Conservation (phyloP, 2,113 vertebrate species). For the Sprattus sprattus region DNA sequence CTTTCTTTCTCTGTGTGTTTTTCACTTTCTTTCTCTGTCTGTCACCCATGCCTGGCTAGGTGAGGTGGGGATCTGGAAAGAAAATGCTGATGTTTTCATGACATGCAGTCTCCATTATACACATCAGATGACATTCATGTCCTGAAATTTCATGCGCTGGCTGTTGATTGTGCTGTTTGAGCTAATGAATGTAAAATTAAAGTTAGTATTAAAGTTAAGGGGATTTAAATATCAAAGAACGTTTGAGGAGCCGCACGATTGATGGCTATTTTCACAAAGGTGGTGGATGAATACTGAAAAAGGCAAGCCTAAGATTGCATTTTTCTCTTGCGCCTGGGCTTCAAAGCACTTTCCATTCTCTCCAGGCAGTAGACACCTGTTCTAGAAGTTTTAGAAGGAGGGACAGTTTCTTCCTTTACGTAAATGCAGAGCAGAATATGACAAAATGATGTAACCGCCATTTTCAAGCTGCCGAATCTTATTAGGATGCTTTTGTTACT, state of each 20-base stretch:
- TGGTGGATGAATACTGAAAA: neutral
- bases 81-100: neutral
- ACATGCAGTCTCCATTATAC: neutral
- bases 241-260: neutral
- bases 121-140: neutral
- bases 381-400: neutral
- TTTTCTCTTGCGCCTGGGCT: neutral
- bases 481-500: neutral
- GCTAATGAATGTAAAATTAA: neutral
- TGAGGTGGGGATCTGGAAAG: neutral
- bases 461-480: conserved; percentile 17
- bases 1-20: neutral
- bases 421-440: neutral
- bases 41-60: neutral
- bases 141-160: neutral
- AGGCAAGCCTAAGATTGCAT: neutral
- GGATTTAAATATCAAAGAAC: neutral
- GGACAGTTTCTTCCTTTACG: neutral
- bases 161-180: neutral
- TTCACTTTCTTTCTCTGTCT: neutral
- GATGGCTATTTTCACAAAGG: neutral
- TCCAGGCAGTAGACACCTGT: neutral
- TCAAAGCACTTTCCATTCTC: neutral
- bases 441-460: neutral
- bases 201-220: neutral